phyloP scores from a whole-genome alignment of 2,888 invertebrate genomes.

The Troglohyphantes excavatus region DNA sequence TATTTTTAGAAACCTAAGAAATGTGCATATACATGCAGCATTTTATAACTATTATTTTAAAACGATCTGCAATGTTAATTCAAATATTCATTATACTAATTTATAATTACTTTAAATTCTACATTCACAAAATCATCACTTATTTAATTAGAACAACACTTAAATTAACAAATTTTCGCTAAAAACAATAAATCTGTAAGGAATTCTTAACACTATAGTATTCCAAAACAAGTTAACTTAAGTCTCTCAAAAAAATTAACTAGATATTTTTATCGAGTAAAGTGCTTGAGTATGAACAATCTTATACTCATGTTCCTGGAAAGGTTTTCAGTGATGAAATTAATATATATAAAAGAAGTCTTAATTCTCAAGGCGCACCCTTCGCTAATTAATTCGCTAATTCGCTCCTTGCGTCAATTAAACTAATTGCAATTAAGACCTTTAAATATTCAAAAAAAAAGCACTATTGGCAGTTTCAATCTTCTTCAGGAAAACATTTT shows the following conservation, averaged over 20 bases:
- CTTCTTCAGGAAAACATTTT: neutral
- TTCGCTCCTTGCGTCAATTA: conserved; percentile 32
- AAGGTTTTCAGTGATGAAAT: neutral
- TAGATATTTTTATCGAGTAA: neutral
- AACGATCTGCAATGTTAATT: no score
- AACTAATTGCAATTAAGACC: conserved; percentile 55
- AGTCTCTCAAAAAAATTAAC: neutral
- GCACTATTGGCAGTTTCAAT: neutral
- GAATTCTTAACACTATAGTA: no score
- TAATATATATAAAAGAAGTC: conserved; percentile 6
- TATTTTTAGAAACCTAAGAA: no score
- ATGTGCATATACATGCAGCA: no score
- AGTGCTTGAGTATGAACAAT: neutral
- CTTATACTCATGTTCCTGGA: neutral
- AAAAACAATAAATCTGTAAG: no score
- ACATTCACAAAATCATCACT: no score
- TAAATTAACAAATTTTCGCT: no score
- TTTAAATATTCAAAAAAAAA: conserved; percentile 39
- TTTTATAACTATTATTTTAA: no score
- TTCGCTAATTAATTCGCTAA: conserved; percentile 39
- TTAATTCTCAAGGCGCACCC: neutral
- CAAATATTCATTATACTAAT: no score
- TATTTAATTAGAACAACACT: no score
- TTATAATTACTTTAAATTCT: no score
- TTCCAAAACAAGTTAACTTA: no score